Evolutionary conservation across 1,140 invertebrate species (phyloP), one percentile per base, ranked within the genome.

Genomic region (Rhagoletis pomonella): DNA sequence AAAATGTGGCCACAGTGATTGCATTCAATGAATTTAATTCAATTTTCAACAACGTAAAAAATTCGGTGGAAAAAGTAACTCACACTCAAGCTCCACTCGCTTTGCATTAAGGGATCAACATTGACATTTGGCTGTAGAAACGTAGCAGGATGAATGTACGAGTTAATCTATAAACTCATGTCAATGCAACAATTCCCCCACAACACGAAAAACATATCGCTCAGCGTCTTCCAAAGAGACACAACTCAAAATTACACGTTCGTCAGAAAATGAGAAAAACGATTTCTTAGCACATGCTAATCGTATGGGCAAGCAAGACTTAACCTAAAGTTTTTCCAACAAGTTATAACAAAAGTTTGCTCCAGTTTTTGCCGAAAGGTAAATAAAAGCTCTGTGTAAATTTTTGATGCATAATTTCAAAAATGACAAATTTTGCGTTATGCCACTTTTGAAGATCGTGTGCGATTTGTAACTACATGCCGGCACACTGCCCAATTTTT

Each of bases 151-250:
- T 58, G 44, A 58, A 55, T 50, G n/a, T 2, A 81, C 44, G 47
- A 81, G 73, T 81, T 47, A 81, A 81, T 81, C 44, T 55, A 81
- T 81, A 81, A 81, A 81, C n/a, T 55, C 73, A 55, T 55, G n/a
- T 55, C 47, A 19, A 62, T 62, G 50, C 67, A 47, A 42, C 67
- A 47, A n/a, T 67, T 17, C 64, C 29, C 19, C n/a, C 10, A 0
- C 17, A 77, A 81, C n/a, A 81, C 29, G 6, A 77, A 19, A 42
- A 9, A 55, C 73, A 19, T 55, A 19, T 55, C 44, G 17, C 17
- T 17, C 17, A 17, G 60, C 60, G 12, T 4, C 12, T n/a, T 12
- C 60, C 0, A 4, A 55, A 47, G 17, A 7, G 60, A 4, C 10
- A 14, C 60, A 62, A 62, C 60, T 62, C 29, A 29, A 29, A 29